These are phyloP conservation scores for Mystacides longicornis DNA, from an alignment of 2,888 invertebrate genomes.

Conservation along the genomic window DNA sequence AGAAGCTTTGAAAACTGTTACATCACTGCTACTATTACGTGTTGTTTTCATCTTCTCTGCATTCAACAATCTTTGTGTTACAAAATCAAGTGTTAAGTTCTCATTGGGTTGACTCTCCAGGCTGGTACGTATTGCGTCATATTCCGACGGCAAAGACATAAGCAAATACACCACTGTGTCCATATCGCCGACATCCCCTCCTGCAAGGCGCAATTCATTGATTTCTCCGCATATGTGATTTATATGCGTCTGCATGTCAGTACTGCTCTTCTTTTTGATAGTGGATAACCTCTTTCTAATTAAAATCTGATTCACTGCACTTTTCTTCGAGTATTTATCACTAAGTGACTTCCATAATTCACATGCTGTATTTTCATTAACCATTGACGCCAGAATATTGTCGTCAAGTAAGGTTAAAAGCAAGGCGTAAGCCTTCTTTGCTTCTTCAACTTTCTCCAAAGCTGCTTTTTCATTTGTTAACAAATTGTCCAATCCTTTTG, in stretches of 20 bases:
- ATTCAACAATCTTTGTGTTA: background rate
- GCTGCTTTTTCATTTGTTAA: background rate
- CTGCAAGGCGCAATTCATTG: background rate
- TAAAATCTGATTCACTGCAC: background rate
- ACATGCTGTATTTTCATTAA: background rate
- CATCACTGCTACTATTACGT: too few relatives aligned
- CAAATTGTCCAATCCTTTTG: background rate
- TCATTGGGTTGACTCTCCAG: background rate
- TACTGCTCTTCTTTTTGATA: background rate
- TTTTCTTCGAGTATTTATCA: background rate
- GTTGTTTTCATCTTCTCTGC: background rate
- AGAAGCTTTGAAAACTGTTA: too few relatives aligned
- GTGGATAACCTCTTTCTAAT: background rate
- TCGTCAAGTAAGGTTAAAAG: background rate
- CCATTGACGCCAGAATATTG: background rate
- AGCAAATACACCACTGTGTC: background rate
- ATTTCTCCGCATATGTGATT: background rate
- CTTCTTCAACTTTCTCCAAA: background rate
- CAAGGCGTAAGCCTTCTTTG: background rate
- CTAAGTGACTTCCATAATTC: background rate
- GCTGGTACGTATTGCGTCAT: background rate
- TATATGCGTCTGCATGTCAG: background rate
- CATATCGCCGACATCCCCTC: background rate
- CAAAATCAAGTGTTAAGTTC: background rate
- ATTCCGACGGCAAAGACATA: background rate